A percentile compares a stretch with the other conserved stretches of the same genome.
Conservation (phyloP, 2,888 invertebrate genomes). For the Lithophane socia region DNA sequence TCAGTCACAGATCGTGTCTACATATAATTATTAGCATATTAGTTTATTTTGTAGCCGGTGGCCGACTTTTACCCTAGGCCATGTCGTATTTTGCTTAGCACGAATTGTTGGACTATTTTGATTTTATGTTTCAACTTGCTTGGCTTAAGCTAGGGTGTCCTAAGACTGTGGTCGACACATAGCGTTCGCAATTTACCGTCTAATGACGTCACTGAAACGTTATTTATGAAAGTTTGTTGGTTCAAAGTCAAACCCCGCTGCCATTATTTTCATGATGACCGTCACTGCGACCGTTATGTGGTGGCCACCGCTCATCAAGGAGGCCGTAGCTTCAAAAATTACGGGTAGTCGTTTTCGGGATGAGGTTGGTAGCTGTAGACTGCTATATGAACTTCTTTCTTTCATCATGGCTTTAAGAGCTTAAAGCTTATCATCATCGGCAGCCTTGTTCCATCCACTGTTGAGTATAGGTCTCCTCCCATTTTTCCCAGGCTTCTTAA, state of each 20-base stretch:
- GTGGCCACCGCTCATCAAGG: background rate
- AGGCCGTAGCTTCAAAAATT: background rate
- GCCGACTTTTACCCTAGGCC: constrained; percentile 47
- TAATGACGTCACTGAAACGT: no score
- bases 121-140: constrained; percentile 18
- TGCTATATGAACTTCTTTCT: background rate
- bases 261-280: background rate
- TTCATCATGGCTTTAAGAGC: background rate
- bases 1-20: constrained; percentile 58
- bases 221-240: no score
- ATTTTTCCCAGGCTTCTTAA: background rate
- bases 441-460: background rate
- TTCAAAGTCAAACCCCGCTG: background rate
- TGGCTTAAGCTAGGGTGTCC: no score
- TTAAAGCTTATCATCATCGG: background rate
- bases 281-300: background rate
- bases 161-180: no score
- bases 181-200: no score
- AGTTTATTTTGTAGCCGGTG: constrained; percentile 43
- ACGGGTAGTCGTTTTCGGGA: background rate
- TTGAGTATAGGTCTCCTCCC: background rate
- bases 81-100: constrained; percentile 19
- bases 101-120: constrained; percentile 28
- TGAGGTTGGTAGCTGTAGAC: background rate
- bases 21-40: constrained; percentile 53